Evolutionary conservation across 2,113 vertebrate genomes (phyloP).

Genomic region (Sinocyclocheilus grahami): DNA sequence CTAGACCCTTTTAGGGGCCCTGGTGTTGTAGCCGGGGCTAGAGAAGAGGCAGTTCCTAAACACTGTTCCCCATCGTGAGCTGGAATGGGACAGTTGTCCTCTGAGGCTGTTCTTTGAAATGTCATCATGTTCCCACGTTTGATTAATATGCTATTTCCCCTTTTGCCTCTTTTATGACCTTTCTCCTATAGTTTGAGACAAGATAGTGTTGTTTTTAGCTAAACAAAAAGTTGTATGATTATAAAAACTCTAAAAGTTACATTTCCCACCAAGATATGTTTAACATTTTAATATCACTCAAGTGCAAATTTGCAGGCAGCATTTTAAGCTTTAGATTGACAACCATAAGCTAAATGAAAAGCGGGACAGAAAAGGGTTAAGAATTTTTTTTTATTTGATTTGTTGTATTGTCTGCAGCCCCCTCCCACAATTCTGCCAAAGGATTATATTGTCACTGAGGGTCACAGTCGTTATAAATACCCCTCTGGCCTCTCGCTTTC

Average conservation of each 20-base stretch:
- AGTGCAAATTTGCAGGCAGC: background rate
- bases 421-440: constrained; percentile 65
- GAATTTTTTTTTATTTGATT: constrained; percentile 70
- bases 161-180: background rate
- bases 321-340: background rate
- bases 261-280: background rate
- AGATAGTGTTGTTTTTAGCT: background rate
- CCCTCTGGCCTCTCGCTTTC: constrained; percentile 66
- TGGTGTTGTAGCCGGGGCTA: background rate
- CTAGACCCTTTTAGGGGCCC: constrained; percentile 6
- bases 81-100: background rate
- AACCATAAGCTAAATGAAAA: constrained; percentile 19
- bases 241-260: background rate
- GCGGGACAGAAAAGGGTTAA: constrained; percentile 69
- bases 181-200: background rate
- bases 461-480: constrained; percentile 76
- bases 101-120: background rate
- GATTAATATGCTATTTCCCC: background rate
- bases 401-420: constrained; percentile 65
- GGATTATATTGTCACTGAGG: constrained; percentile 55
- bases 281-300: background rate
- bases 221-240: background rate
- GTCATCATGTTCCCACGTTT: background rate
- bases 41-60: constrained; percentile 13
- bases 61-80: background rate